Evolutionary conservation across 2,113 vertebrate genomes (phyloP).

Genomic region (Etheostoma spectabile): DNA sequence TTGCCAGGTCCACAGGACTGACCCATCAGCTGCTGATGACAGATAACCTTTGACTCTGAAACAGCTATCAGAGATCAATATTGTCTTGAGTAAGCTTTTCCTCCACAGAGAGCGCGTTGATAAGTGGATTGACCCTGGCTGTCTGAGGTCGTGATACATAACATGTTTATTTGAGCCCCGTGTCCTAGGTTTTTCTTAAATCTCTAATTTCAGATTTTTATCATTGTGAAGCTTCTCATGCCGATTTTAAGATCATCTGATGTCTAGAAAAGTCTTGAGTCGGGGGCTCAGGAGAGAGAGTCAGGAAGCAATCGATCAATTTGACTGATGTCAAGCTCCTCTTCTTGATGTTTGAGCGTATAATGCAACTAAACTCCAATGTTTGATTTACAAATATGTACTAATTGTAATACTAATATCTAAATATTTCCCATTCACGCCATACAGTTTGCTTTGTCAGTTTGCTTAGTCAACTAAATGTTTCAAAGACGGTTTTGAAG

Average conservation of each 20-base stretch:
- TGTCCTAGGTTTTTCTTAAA: constrained; percentile 11
- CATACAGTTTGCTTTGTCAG: no score
- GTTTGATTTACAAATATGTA: background rate
- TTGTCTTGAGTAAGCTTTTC: constrained; percentile 24
- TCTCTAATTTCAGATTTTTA: constrained; percentile 38
- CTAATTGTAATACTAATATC: background rate
- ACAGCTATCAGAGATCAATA: constrained; percentile 59
- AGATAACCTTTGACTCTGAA: constrained; percentile 70
- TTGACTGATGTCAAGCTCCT: background rate
- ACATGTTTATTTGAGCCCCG: constrained; percentile 46
- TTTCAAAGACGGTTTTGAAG: no score
- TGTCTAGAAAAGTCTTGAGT: background rate
- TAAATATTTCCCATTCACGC: background rate
- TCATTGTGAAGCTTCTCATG: background rate
- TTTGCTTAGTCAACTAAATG: no score
- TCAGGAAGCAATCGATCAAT: background rate
- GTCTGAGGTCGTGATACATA: constrained; percentile 32
- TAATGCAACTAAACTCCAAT: background rate
- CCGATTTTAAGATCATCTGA: constrained; percentile 9
- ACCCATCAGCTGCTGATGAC: constrained; percentile 32
- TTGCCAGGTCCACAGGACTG: constrained; percentile 18
- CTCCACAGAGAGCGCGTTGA: constrained; percentile 37
- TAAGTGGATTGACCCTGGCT: constrained; percentile 45
- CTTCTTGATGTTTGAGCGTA: background rate
- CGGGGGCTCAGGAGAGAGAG: background rate